Evolutionary conservation across 2,113 vertebrate genomes (phyloP).

Genomic region (Barbus barbus): DNA sequence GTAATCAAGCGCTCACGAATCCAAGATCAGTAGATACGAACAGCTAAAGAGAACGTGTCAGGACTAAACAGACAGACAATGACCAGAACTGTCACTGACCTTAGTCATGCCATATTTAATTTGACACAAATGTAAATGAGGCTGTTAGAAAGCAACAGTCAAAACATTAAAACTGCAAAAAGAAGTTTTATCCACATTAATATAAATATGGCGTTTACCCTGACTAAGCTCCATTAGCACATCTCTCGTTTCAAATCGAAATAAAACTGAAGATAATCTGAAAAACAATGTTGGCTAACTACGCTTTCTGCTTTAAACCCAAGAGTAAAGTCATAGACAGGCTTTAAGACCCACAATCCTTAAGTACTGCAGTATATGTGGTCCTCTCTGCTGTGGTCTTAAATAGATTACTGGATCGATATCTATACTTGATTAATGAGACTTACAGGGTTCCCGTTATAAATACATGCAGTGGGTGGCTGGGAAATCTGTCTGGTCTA

Average conservation of each 20-base stretch:
- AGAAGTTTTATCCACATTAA: background rate
- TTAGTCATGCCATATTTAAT: background rate
- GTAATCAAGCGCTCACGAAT: background rate
- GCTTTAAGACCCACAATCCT: background rate
- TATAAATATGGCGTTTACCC: background rate
- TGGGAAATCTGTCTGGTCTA: background rate
- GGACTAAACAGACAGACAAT: constrained; percentile 15
- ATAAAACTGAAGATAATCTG: background rate
- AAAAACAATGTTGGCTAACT: background rate
- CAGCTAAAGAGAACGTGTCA: background rate
- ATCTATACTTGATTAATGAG: constrained; percentile 47
- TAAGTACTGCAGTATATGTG: constrained; percentile 1
- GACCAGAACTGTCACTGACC: no score
- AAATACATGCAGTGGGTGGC: background rate
- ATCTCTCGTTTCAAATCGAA: background rate
- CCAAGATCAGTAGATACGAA: constrained; percentile 12
- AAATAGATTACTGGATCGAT: constrained; percentile 51
- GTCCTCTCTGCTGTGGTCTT: constrained; percentile 5
- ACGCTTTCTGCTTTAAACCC: constrained; percentile 14
- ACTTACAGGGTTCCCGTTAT: constrained; percentile 4
- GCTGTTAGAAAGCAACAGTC: background rate
- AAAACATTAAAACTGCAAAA: background rate
- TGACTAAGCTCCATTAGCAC: background rate
- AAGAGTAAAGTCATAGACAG: constrained; percentile 6
- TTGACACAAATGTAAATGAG: background rate